Evolutionary conservation across 2,797 vertebrate species (phyloP), one percentile per base, ranked within the genome.

Genomic region (Hippocampus kuda): DNA sequence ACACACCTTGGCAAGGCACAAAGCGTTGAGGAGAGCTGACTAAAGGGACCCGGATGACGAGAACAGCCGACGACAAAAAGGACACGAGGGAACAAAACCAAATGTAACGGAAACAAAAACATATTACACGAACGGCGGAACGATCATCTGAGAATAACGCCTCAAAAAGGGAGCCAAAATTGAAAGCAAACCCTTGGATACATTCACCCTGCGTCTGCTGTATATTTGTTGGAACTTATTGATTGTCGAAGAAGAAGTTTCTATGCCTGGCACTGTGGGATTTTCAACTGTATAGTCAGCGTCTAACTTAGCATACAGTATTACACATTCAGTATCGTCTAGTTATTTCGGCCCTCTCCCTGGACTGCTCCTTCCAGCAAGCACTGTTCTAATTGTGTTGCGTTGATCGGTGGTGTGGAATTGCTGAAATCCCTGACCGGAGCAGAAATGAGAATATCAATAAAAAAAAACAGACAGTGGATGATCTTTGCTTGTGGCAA

Each of bases 401-500:
- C 70, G 82, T 82, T 72, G 79, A 86, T 84, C 83, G 82, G 68
- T 75, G 79, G 75, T 79, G 73, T 79, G 68, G 79, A 75, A 83
- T 79, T 72, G 82, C 72, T 81, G 70, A 85, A 86, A 86, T 87
- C 80, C 82, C 81, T 88, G 84, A 85, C 86, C 73, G 65, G 76
- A 74, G 81, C 82, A 83, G 78, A 85, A 90, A 91, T 84, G 82
- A 84, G 82, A 88, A 88, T 87, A 88, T 87, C 83, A 87, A 90
- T 89, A 38, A 38, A 38, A 91, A 30, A 88, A 88, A 83, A 84
- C 79, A 85, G 77, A 88, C 81, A 79, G 77, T 68, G 80, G 86
- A 84, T 87, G 83, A 86, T 85, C 84, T 88, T 87, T 85, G 87
- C 88, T 88, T 70, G 81, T 88, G 87, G 89, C 84, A 82, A 88